These are phyloP conservation scores for Apogon talboti DNA, from an alignment of 2,797 vertebrate species.

Conservation along the genomic window DNA sequence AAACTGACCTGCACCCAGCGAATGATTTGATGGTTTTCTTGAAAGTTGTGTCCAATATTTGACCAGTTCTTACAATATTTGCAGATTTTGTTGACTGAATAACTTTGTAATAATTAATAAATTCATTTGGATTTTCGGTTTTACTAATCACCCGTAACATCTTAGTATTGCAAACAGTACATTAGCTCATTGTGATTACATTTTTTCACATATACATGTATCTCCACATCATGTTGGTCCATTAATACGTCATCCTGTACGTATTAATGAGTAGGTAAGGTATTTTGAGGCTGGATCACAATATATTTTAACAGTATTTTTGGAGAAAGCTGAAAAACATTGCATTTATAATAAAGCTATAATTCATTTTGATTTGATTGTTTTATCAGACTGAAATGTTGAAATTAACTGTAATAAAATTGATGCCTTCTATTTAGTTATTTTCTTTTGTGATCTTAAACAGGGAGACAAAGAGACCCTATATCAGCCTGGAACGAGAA, in stretches of 20 bases:
- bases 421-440: no score
- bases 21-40: background rate
- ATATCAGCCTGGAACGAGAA: conserved; percentile 27
- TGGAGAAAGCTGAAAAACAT: no score
- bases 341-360: no score
- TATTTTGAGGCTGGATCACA: no score
- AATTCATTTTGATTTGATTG: no score
- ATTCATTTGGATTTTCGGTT: no score
- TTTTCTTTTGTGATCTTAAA: conserved; percentile 36
- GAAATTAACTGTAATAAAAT: no score
- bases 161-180: background rate
- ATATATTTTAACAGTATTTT: no score
- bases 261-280: no score
- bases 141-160: background rate
- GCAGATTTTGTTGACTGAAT: background rate
- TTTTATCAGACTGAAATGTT: background rate
- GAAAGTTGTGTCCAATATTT: background rate
- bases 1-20: no score
- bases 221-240: background rate
- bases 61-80: background rate
- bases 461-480: conserved; percentile 45
- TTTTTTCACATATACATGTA: background rate
- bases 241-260: background rate
- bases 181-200: background rate
- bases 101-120: background rate